Evolutionary conservation across 2,797 vertebrate genomes (phyloP).

Genomic region (Notoglanidium macrostoma): DNA sequence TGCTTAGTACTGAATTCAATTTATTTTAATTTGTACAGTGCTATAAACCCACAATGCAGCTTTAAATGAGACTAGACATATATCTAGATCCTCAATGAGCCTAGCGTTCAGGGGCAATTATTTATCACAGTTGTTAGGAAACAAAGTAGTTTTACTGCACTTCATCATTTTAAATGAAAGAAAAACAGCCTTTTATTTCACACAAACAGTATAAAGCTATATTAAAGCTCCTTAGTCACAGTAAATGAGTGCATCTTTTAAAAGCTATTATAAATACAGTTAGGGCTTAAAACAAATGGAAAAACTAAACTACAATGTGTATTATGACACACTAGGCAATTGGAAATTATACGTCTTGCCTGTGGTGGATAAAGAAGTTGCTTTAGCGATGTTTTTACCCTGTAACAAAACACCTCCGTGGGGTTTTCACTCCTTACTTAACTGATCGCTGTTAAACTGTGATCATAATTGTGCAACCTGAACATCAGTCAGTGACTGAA

Average conservation of each 20-base stretch:
- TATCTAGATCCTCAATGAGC: background rate
- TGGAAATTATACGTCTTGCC: no score
- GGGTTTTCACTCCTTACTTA: background rate
- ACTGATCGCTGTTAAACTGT: background rate
- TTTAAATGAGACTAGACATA: background rate
- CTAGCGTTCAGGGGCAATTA: background rate
- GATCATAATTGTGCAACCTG: background rate
- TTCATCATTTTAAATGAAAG: background rate
- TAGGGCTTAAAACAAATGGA: background rate
- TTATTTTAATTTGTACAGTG: background rate
- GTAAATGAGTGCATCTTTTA: background rate
- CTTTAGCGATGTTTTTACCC: background rate
- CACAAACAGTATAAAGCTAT: background rate
- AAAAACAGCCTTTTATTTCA: background rate
- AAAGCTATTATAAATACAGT: constrained; percentile 3
- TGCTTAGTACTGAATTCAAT: background rate
- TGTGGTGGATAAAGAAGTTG: background rate
- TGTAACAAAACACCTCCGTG: background rate
- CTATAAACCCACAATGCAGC: background rate
- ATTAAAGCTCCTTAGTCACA: background rate
- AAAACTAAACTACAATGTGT: background rate
- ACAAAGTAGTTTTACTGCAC: background rate
- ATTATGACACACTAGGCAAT: background rate
- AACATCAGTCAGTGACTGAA: background rate
- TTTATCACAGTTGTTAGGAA: background rate